A percentile compares a stretch with the other conserved stretches of the same genome.
phyloP scores from a whole-genome alignment of 2,888 invertebrate genomes.

The Doris montereyensis region DNA sequence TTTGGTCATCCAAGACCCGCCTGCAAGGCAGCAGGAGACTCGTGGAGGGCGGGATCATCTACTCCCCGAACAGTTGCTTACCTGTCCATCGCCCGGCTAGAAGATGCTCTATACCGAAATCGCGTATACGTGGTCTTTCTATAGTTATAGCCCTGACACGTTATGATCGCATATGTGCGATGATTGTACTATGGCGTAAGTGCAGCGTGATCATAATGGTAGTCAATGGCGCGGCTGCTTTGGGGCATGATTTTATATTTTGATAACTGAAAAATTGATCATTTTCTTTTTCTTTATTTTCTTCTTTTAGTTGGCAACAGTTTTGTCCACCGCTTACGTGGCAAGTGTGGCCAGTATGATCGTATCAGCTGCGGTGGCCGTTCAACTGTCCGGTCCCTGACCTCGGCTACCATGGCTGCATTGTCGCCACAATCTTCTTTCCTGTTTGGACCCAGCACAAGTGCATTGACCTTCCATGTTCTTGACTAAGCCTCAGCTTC shows the following conservation, averaged over 20 bases:
- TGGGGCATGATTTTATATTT: background rate
- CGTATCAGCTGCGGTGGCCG: slow-evolving; percentile 75
- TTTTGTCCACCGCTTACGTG: slow-evolving; percentile 78
- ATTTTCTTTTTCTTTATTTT: background rate
- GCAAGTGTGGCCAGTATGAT: slow-evolving; percentile 78
- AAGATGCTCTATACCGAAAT: too few relatives aligned
- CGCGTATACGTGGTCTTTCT: too few relatives aligned
- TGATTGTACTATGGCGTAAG: too few relatives aligned
- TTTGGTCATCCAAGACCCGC: too few relatives aligned
- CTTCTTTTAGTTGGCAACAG: slow-evolving; percentile 75
- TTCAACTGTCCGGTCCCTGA: slow-evolving; percentile 51
- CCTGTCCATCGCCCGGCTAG: too few relatives aligned
- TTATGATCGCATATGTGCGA: too few relatives aligned
- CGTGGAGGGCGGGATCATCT: too few relatives aligned
- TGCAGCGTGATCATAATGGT: too few relatives aligned
- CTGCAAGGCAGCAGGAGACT: too few relatives aligned
- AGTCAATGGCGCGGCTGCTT: background rate
- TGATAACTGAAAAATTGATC: background rate
- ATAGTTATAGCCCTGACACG: too few relatives aligned
- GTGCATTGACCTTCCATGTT: background rate
- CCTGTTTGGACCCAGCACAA: background rate
- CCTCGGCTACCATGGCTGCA: slow-evolving; percentile 44
- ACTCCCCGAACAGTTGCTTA: too few relatives aligned
- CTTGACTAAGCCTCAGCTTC: background rate
- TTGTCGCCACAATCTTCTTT: slow-evolving; percentile 1